These are phyloP conservation scores for Muraenolepis orangiensis DNA, from an alignment of 2,797 vertebrate genomes.

Conservation along the genomic window DNA sequence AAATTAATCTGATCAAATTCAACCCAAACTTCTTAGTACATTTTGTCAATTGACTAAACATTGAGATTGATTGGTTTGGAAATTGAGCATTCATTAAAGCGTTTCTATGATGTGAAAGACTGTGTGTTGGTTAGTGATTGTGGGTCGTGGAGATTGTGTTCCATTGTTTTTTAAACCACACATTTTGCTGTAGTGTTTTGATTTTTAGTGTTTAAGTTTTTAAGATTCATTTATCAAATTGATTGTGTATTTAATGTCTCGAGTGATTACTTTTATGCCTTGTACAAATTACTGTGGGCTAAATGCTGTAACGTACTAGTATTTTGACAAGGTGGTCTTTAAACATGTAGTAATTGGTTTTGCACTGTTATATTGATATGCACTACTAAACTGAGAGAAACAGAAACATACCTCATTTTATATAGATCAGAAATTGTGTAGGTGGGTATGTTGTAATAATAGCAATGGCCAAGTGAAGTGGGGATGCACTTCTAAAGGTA, in stretches of 20 bases:
- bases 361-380: constrained; percentile 77
- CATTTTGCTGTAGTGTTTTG: constrained; percentile 37
- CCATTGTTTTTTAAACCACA: not conserved
- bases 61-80: constrained; percentile 43
- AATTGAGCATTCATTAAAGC: constrained; percentile 16
- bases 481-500: constrained; percentile 26
- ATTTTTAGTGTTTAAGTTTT: constrained; percentile 44
- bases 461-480: constrained; percentile 35
- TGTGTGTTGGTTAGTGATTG: constrained; percentile 29
- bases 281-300: constrained; percentile 61
- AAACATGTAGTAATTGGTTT: constrained; percentile 68
- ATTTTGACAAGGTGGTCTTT: constrained; percentile 57
- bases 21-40: constrained; percentile 2
- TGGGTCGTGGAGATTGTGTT: constrained; percentile 8
- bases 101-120: constrained; percentile 16
- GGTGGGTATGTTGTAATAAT: constrained; percentile 51
- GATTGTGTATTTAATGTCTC: constrained; percentile 55
- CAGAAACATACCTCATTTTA: constrained; percentile 81
- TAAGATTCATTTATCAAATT: constrained; percentile 41
- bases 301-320: constrained; percentile 56
- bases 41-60: constrained; percentile 40
- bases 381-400: constrained; percentile 69
- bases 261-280: constrained; percentile 57
- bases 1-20: not conserved
- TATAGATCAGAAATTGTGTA: constrained; percentile 65